Base-by-base conservation (phyloP, 2,888 invertebrate genomes). In the Aradus depressus region DNA sequence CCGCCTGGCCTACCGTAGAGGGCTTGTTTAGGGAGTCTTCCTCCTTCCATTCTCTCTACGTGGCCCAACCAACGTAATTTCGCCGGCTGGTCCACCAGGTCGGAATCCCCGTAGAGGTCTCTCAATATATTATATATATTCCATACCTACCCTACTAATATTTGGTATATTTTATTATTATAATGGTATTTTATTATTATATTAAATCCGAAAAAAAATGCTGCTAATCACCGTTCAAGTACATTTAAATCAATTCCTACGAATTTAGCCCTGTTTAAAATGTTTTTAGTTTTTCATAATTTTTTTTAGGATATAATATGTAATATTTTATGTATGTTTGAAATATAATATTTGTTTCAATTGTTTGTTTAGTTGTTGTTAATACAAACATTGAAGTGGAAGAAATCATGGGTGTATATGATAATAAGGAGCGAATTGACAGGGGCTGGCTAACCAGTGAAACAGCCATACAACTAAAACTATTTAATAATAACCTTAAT, bases 361-460 rank as follows among this genome's bases (percentile, higher is more conserved):
- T 12, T 12, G 8, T 21, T 21, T 22, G 12, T 47, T 48, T 25
- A 21, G 39, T 38, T 35, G 37, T 28, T 38, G 23, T 34, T 14
- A 14, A 32, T 14, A 4, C 2, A 1, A 19, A 39, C 19, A 34
- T 18, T 4, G 26, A 38, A 5, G 67, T 69, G 51, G 70, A 72
- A 21, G 80, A 84, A 57, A 70, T 71, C 43, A 87, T 85, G 70
- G 88, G 88, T 41, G 71, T 73, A 60, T 75, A 76, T 61, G 72
- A 73, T 60, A 74, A 63, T 35, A 52, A 55, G 34, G 55, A 58
- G 39, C 45, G 75, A 59, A 69, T 87, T 12, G 83, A 81, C 63
- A 75, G 79, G 59, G 91, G 91, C 12, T 92, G 91, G 91, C 71
- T 91, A 23, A 88, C 84, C 32, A 75, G 76, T 56, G 87, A 88